Percentiles rank a stretch among this genome's conserved stretches.
Evolutionary conservation across 1,140 invertebrate species (phyloP).

Genomic region (Hermetia illucens): DNA sequence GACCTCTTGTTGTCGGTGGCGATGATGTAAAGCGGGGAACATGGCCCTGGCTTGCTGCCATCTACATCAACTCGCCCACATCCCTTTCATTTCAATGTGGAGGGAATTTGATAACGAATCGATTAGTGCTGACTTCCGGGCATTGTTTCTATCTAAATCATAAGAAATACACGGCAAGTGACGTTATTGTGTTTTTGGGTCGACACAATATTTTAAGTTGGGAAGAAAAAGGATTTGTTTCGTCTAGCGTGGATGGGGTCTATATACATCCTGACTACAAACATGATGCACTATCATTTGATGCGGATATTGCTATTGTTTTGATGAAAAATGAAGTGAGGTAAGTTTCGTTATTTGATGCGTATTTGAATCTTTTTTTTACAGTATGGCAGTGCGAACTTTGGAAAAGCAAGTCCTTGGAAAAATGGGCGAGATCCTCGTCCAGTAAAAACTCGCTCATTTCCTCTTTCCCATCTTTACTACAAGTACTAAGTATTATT

Average conservation of each 20-base stretch:
- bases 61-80: slow-evolving; percentile 32
- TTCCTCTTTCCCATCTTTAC: too few species aligned
- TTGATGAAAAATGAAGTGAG: slow-evolving; percentile 16
- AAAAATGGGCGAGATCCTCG: too few species aligned
- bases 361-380: too few species aligned
- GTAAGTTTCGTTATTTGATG: too few species aligned
- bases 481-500: too few species aligned
- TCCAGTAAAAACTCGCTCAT: too few species aligned
- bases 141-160: slow-evolving; percentile 2
- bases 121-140: slow-evolving; percentile 31
- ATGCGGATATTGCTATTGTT: slow-evolving; percentile 32
- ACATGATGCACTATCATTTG: slow-evolving; percentile 9
- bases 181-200: slow-evolving; percentile 23
- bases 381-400: too few species aligned
- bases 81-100: slow-evolving; percentile 30
- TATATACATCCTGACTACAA: slow-evolving; percentile 28
- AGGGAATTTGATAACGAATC: slow-evolving; percentile 33
- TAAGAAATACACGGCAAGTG: background rate
- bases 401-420: too few species aligned
- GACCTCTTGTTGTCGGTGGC: slow-evolving; percentile 38
- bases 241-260: slow-evolving; percentile 15
- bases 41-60: slow-evolving; percentile 49
- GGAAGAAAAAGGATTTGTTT: slow-evolving; percentile 17
- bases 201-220: slow-evolving; percentile 17
- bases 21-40: slow-evolving; percentile 35